A percentile compares a stretch with the other conserved stretches of the same genome.
Conservation (phyloP, 2,113 vertebrate species). For the Tragelaphus strepsiceros region DNA sequence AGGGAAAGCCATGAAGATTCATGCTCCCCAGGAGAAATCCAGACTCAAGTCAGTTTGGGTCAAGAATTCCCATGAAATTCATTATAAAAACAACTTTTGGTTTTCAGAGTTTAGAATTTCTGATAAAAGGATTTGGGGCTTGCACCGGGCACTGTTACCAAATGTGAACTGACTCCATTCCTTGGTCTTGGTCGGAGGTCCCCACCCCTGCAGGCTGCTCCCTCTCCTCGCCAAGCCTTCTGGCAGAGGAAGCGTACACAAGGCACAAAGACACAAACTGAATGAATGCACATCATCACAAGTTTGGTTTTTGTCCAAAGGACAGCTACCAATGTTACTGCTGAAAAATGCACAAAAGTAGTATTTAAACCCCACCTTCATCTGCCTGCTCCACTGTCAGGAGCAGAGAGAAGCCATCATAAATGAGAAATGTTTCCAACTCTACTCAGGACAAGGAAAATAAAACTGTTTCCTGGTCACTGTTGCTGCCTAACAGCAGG, state of each 20-base stretch:
- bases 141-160: not conserved
- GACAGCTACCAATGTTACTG: not conserved
- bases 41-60: not conserved
- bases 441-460: not conserved
- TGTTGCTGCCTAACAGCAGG: not conserved
- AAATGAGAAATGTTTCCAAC: not conserved
- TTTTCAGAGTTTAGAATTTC: not conserved
- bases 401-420: not conserved
- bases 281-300: not conserved
- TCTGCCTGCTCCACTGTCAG: no score
- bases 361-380: not conserved
- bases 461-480: not conserved
- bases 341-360: not conserved
- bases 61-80: not conserved
- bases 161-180: not conserved
- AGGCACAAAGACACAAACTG: not conserved
- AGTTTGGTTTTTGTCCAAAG: not conserved
- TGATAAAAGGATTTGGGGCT: not conserved
- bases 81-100: not conserved
- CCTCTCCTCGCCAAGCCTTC: not conserved
- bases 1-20: not conserved
- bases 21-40: not conserved
- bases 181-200: not conserved
- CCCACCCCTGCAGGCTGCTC: not conserved
- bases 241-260: not conserved